These are phyloP conservation scores for Lasioglossum pauxillum DNA, from an alignment of 2,888 invertebrate genomes.

Conservation along the genomic window DNA sequence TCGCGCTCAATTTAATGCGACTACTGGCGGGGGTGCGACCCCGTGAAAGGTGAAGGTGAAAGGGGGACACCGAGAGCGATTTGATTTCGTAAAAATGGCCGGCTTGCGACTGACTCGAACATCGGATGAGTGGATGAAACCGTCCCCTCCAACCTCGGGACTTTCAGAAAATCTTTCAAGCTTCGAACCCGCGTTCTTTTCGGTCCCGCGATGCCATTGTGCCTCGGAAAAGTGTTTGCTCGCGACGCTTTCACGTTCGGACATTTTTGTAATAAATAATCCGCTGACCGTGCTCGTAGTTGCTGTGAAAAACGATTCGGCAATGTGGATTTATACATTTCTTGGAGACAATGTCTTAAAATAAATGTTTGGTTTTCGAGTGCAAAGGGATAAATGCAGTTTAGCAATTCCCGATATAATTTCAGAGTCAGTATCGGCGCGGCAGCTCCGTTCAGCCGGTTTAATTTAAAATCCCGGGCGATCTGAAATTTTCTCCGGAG, in stretches of 20 bases:
- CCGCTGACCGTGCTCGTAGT: not conserved
- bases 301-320: not conserved
- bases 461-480: not conserved
- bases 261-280: not conserved
- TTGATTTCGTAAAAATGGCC: slow-evolving; percentile 5
- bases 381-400: not conserved
- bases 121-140: not conserved
- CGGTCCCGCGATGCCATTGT: not conserved
- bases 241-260: not conserved
- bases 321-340: not conserved
- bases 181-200: not conserved
- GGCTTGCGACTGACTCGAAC: slow-evolving; percentile 1
- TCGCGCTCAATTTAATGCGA: slow-evolving; percentile 61
- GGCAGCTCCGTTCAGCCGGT: not conserved
- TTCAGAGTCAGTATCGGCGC: not conserved
- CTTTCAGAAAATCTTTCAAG: not conserved
- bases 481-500: not conserved
- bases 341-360: not conserved
- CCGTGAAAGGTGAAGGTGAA: not conserved
- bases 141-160: not conserved
- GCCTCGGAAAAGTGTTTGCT: not conserved
- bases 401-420: not conserved
- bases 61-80: not conserved
- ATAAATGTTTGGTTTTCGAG: no score
- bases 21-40: not conserved